A percentile compares a stretch with the other conserved stretches of the same genome.
Evolutionary conservation across 1,140 invertebrate species (phyloP).

Genomic region (Tribolium castaneum): DNA sequence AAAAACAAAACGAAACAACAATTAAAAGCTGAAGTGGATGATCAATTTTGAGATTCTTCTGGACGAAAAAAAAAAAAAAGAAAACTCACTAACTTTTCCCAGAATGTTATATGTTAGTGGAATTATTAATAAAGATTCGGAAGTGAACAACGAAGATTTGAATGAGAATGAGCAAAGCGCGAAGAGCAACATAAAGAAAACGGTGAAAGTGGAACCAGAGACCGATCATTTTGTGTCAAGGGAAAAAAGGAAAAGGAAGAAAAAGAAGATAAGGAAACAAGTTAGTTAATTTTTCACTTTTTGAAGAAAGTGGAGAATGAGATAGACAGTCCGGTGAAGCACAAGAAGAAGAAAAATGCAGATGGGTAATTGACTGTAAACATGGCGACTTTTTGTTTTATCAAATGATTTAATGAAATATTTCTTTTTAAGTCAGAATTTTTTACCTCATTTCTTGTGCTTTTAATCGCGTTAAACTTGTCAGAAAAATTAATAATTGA

Average conservation of each 20-base stretch:
- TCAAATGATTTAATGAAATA: no score
- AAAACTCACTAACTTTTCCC: not conserved
- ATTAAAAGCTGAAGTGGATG: no score
- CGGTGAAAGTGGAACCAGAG: not conserved
- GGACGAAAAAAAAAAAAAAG: not conserved
- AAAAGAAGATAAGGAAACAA: not conserved
- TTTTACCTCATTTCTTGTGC: no score
- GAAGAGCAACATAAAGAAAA: not conserved
- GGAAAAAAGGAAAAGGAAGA: not conserved
- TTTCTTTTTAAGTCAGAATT: no score
- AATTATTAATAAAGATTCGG: not conserved
- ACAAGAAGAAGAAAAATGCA: constrained; percentile 8
- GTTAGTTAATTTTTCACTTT: not conserved
- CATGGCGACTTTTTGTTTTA: not conserved
- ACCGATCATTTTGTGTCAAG: not conserved
- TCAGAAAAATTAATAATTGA: no score
- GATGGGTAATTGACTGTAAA: not conserved
- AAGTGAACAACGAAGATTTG: not conserved
- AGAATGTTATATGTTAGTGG: not conserved
- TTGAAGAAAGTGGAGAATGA: constrained; percentile 11
- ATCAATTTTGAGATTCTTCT: no score
- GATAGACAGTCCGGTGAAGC: not conserved
- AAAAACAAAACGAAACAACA: no score
- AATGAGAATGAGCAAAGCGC: not conserved
- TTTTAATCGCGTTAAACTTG: no score